Evolutionary conservation across 2,888 invertebrate species (phyloP), one percentile per base, ranked within the genome.

Genomic region (Gari tellinella): DNA sequence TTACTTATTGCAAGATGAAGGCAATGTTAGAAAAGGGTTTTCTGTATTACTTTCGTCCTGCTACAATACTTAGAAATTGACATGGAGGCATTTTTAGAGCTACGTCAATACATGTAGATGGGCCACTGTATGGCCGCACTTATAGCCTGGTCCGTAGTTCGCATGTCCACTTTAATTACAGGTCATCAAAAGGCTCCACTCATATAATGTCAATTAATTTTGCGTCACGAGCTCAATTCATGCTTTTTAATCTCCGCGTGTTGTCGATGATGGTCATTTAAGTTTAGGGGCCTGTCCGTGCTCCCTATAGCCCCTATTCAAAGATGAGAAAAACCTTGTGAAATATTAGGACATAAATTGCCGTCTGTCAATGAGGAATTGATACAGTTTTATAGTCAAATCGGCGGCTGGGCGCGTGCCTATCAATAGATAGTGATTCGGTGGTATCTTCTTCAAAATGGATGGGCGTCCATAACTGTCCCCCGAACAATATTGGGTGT

Each of bases 311-410:
- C n/a, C 53, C 49, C 21, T 60, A 51, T 72, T 61, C 56, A 70
- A 64, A 56, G 69, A 73, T 72, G 77, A 40, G 61, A 58, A 53
- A 51, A 41, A 45, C 56, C 57, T 70, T 65, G 69, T 66, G 72
- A 72, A 78, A 78, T 78, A 73, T 78, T 78, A 73, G 72, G 77
- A 69, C 72, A 78, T 78, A 73, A 62, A 73, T 73, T 63, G 69
- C 63, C 66, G 25, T 37, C 38, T 41, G 19, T 69, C 66, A 72
- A 73, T 69, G 58, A 40, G 66, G 55, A 66, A 73, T 66, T 78
- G 65, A 78, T 78, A 73, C 60, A 48, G 68, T 53, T 65, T 64
- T 67, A 72, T 65, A 57, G 58, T 55, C 25, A 62, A 25, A 15
- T 55, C 61, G 38, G 68, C 52, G 65, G 64, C 55, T 58, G 31